Percentiles rank a stretch among this genome's conserved stretches.
Evolutionary conservation across 2,888 invertebrate genomes (phyloP).

Genomic region (Yponomeuta evonymella): DNA sequence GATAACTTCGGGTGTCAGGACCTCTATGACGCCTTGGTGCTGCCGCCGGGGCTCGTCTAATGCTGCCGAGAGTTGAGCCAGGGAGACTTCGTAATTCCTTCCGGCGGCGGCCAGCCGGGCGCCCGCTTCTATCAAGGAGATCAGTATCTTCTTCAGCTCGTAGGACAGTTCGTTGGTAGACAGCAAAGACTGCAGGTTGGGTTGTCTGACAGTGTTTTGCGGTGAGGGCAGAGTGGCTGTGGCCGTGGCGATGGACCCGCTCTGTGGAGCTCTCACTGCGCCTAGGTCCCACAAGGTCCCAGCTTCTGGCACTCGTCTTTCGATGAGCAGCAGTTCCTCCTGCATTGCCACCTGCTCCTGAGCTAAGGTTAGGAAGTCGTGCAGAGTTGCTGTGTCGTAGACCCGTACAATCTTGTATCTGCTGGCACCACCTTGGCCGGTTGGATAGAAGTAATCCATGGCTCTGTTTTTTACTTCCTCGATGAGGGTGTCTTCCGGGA

Average conservation of each 20-base stretch:
- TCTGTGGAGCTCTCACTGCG: conserved; percentile 56
- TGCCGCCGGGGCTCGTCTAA: conserved; percentile 48
- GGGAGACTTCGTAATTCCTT: conserved; percentile 53
- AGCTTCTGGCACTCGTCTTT: conserved; percentile 54
- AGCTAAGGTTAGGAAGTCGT: conserved; percentile 55
- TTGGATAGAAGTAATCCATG: conserved; percentile 58
- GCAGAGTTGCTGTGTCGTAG: conserved; percentile 50
- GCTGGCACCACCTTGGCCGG: conserved; percentile 50
- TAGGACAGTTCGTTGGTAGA: conserved; percentile 63
- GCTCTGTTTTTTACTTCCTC: conserved; percentile 62
- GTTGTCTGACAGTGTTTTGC: conserved; percentile 46
- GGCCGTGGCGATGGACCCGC: conserved; percentile 57
- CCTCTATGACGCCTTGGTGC: conserved; percentile 44
- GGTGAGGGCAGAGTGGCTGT: conserved; percentile 57
- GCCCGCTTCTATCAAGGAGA: conserved; percentile 64
- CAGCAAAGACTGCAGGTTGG: conserved; percentile 58
- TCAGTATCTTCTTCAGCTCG: conserved; percentile 60
- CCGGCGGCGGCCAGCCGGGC: conserved; percentile 62
- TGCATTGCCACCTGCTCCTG: conserved; percentile 57
- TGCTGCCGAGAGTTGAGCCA: conserved; percentile 55
- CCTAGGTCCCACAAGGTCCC: conserved; percentile 63
- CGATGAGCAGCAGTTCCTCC: conserved; percentile 58
- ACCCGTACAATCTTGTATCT: conserved; percentile 61
- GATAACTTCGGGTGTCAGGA: conserved; percentile 61
- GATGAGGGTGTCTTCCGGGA: conserved; percentile 54